Conservation (phyloP, 2,113 vertebrate species). For the Amphilophus citrinellus region DNA sequence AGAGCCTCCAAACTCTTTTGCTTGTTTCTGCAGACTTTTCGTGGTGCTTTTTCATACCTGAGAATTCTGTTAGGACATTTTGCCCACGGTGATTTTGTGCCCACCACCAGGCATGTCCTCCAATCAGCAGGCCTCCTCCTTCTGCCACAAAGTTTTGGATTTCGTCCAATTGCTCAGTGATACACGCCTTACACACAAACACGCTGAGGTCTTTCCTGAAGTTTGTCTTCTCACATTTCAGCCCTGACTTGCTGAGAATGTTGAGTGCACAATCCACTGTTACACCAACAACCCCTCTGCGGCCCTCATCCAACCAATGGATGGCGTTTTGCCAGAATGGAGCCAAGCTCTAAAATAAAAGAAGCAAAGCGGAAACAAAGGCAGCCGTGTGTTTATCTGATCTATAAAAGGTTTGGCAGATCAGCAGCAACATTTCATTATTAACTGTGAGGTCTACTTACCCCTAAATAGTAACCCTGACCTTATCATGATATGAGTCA, state of each 20-base stretch:
- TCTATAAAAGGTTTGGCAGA: neutral
- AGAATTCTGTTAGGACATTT: slow-evolving; percentile 76
- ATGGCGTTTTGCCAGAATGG: slow-evolving; percentile 78
- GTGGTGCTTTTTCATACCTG: slow-evolving; percentile 64
- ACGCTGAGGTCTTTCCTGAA: slow-evolving; percentile 58
- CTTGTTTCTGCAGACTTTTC: neutral
- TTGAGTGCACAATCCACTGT: neutral
- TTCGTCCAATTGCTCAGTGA: slow-evolving; percentile 33
- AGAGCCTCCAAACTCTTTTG: no score
- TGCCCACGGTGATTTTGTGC: slow-evolving; percentile 62
- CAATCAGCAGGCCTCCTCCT: slow-evolving; percentile 86
- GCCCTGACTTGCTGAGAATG: neutral
- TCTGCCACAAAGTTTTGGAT: slow-evolving; percentile 85
- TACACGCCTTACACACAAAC: slow-evolving; percentile 52
- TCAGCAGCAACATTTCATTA: neutral
- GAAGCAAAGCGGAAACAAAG: neutral
- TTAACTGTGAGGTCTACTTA: neutral
- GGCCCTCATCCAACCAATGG: slow-evolving; percentile 81
- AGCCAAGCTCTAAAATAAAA: slow-evolving; percentile 44
- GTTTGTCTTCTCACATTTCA: slow-evolving; percentile 24
- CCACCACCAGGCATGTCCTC: slow-evolving; percentile 88
- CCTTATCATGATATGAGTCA: neutral
- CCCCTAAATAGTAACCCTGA: neutral
- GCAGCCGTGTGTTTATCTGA: neutral
- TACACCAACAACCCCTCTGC: slow-evolving; percentile 66